phyloP scores from a whole-genome alignment of 2,113 vertebrate species.

The Rhea americana region DNA sequence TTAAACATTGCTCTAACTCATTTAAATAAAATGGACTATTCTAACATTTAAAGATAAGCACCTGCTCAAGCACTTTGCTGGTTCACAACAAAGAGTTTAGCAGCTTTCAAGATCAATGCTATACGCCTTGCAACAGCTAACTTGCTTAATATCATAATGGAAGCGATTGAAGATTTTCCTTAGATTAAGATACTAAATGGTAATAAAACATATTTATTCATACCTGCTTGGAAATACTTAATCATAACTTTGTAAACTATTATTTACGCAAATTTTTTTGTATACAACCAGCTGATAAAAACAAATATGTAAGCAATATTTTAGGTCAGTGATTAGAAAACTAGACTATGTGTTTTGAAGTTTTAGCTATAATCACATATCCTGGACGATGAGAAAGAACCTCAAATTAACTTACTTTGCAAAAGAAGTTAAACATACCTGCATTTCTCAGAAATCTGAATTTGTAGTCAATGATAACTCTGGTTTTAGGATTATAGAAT shows the following conservation, averaged over 20 bases:
- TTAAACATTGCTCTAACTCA: neutral
- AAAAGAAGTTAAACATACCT: constrained; percentile 76
- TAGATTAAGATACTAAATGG: neutral
- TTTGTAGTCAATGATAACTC: constrained; percentile 81
- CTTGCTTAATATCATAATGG: constrained; percentile 3
- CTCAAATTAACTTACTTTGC: neutral
- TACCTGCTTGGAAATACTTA: constrained; percentile 30
- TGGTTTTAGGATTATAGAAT: constrained; percentile 88
- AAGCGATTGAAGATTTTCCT: neutral
- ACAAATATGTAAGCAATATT: constrained; percentile 12
- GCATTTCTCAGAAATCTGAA: constrained; percentile 86
- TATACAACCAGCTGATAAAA: neutral
- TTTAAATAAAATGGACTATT: neutral
- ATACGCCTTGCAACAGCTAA: constrained; percentile 21
- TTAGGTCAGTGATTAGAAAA: constrained; percentile 12
- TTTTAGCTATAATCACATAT: neutral
- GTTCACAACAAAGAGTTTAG: neutral
- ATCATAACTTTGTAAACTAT: constrained; percentile 9
- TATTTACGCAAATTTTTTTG: neutral
- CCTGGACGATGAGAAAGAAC: neutral
- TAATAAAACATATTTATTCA: constrained; percentile 6
- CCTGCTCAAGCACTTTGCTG: neutral
- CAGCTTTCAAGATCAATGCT: neutral
- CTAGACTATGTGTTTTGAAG: neutral
- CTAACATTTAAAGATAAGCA: neutral